Conservation (phyloP, 2,113 vertebrate species). For the Oryzias celebensis region DNA sequence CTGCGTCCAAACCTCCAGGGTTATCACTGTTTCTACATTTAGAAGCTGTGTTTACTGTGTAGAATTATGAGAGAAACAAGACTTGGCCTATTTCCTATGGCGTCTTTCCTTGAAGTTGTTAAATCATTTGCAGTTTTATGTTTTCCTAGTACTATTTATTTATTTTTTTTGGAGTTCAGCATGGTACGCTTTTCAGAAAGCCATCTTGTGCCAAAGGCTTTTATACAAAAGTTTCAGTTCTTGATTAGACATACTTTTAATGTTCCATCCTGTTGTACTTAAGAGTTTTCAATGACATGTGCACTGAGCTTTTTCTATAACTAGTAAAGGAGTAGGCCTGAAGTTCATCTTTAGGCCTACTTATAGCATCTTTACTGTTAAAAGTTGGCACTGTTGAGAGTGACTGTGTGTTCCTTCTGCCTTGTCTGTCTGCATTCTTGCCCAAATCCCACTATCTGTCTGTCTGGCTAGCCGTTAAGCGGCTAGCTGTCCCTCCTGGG, state of each 20-base stretch:
- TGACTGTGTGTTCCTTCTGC: constrained; percentile 21
- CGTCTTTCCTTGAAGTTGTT: constrained; percentile 35
- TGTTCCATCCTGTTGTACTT: background rate
- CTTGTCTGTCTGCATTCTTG: constrained; percentile 41
- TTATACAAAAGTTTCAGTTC: background rate
- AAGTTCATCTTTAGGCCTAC: no score
- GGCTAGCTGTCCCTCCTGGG: constrained; percentile 64
- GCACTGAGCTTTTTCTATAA: constrained; percentile 1
- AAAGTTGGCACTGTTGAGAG: constrained; percentile 21
- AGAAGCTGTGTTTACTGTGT: constrained; percentile 56
- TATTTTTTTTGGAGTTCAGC: background rate
- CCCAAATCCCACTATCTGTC: constrained; percentile 33
- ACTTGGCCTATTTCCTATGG: constrained; percentile 43
- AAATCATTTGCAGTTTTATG: constrained; percentile 3
- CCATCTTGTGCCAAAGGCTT: background rate
- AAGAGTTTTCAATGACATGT: background rate
- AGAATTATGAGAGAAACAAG: constrained; percentile 33
- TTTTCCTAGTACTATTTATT: constrained; percentile 3
- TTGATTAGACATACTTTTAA: background rate
- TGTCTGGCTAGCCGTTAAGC: constrained; percentile 38
- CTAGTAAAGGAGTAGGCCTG: no score
- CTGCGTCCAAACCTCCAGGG: constrained; percentile 59
- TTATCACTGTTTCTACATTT: constrained; percentile 57
- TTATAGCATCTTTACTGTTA: constrained; percentile 8
- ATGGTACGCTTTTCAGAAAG: background rate